Base-by-base conservation (phyloP, 2,888 invertebrate species). In the Rhaphigaster nebulosa region DNA sequence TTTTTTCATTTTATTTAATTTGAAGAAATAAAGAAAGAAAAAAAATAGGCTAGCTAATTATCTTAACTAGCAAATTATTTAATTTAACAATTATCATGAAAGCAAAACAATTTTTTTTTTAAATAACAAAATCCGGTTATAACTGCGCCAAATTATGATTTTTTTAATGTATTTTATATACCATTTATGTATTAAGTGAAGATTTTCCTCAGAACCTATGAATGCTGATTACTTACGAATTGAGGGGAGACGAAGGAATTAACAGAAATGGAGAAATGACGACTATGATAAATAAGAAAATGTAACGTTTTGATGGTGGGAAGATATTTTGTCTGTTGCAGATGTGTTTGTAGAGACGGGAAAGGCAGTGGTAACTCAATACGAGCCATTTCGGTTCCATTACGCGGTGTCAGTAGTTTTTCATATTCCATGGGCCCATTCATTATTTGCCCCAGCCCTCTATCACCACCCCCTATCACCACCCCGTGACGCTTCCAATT, bases 371-470 rank as follows among this genome's bases (percentile, higher is more conserved):
- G 89, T 89, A 89, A 89, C 89, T 89, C 89, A 70, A 89, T 70
- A 89, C 89, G 70, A 89, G 70, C 89, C 89, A 89, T 89, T 89
- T 76, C 76, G 65, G 41, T 50, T 89, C 89, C 89, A 89, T 89
- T 89, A 89, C 89, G 70, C 45, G 65, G 65, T 70, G 89, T 89
- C 89, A 89, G 80, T 90, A 90, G 90, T 90, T 90, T 90, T 90
- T 90, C 90, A 90, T 90, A 90, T 90, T 90, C 90, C 90, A 26
- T n/a, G 45, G n/a, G 56, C 80, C 90, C 90, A 90, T 90, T 90
- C 90, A 90, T 90, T 90, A 90, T 87, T 84, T 90, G 15, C 29
- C 23, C 4, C 34, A 70, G 70, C 90, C 87, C 90, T 90, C 90
- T 87, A 90, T 90, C 90, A 90, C 56, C 87, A 5, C 80, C 84